Base-by-base conservation (phyloP, 2,113 vertebrate genomes). In the Irena cyanogastra region DNA sequence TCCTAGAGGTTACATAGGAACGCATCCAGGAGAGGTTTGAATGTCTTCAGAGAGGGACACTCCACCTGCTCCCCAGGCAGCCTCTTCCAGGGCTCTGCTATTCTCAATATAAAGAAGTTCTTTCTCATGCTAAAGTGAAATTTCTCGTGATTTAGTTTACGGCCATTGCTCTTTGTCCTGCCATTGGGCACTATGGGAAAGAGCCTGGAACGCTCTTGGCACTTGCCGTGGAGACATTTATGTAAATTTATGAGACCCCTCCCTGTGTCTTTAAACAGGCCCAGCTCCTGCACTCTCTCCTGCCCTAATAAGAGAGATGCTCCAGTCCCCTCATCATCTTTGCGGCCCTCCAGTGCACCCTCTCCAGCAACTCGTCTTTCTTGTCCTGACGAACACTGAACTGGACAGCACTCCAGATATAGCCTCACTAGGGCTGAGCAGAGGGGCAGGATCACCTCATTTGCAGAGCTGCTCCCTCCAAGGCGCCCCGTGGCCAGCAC, bases 11-110 rank as follows among this genome's bases (percentile, higher is more conserved):
- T 23, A 66, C 28, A 45, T 5, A 39, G 33, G 16, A 44, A n/a
- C 0, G 0, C 13, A 9, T 24, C 16, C 33, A 39, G 33, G 7
- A 27, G 12, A 11, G 30, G 10, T 22, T 7, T 21, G 30, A 47
- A 27, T 27, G 17, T 54, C 47, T 23, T 8, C 47, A 42, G 47
- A 22, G 4, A 22, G 7, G 23, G 30, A 41, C 39, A 47, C 13
- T 16, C 37, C 30, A 54, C 6, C 21, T 2, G 4, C 21, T 27
- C 10, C 30, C 11, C 4, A 14, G 30, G 30, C 30, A 83, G 61
- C 6, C 39, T 75, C 13, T 66, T 18, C 11, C 45, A 45, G 20
- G 15, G 17, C 30, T 75, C 39, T 20, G 16, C 39, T 8, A 26
- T 4, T 11, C 7, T 41, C 20, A 41, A 9, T 8, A 8, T 8